A percentile compares a stretch with the other conserved stretches of the same genome.
These are phyloP conservation scores for Pseudomyrmex dendroicus DNA, from an alignment of 1,140 invertebrate genomes.

Conservation along the genomic window DNA sequence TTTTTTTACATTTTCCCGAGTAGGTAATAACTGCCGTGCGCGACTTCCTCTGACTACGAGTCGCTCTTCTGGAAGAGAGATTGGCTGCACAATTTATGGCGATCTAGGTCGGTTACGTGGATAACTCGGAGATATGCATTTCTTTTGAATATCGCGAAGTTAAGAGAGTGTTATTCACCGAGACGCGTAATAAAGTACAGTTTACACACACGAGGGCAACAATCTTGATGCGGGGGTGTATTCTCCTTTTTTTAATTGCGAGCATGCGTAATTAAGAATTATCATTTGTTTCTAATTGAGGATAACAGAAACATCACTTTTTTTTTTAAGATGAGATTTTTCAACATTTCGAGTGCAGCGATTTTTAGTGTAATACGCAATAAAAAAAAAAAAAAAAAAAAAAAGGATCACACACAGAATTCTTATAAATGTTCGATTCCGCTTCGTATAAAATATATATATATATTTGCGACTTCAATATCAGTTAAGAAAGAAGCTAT, in stretches of 20 bases:
- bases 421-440: too few relatives aligned
- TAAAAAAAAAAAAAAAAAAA: too few relatives aligned
- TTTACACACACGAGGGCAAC: not conserved
- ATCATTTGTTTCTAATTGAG: too few relatives aligned
- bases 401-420: too few relatives aligned
- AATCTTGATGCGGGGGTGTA: not conserved
- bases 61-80: conserved; percentile 57
- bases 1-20: conserved; percentile 30
- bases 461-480: not conserved
- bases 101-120: conserved; percentile 47
- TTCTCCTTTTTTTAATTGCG: conserved; percentile 26
- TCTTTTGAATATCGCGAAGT: conserved; percentile 44
- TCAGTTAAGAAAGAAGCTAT: not conserved
- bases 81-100: conserved; percentile 48
- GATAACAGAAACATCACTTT: too few relatives aligned
- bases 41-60: conserved; percentile 24
- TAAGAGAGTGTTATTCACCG: conserved; percentile 4
- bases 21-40: conserved; percentile 47
- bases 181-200: not conserved
- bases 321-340: too few relatives aligned
- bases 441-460: too few relatives aligned
- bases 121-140: conserved; percentile 42
- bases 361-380: not conserved
- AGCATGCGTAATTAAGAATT: not conserved
- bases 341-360: not conserved